These are phyloP conservation scores for Lepus townsendii DNA, from an alignment of 2,797 vertebrate species.

Conservation along the genomic window DNA sequence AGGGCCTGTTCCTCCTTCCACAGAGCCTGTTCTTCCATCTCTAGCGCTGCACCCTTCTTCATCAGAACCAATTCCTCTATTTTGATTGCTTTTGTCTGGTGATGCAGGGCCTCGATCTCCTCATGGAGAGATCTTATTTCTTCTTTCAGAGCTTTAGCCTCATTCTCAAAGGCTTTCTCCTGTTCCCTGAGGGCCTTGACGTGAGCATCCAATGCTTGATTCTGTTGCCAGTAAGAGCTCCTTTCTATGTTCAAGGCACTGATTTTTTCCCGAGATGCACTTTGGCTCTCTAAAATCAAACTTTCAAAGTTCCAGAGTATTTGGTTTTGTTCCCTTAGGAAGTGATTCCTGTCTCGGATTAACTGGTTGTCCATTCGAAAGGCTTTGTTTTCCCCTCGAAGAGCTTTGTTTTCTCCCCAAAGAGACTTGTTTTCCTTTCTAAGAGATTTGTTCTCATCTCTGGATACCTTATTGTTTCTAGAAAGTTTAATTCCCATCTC, in stretches of 20 bases:
- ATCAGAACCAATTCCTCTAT: constrained; percentile 51
- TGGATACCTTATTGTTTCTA: constrained; percentile 26
- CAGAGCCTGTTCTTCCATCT: constrained; percentile 35
- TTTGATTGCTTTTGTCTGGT: constrained; percentile 44
- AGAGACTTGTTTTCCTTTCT: constrained; percentile 69
- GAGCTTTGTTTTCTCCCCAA: constrained; percentile 66
- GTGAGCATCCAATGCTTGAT: constrained; percentile 69
- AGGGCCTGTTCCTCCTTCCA: constrained; percentile 66
- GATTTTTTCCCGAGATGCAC: constrained; percentile 4
- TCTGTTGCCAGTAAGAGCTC: constrained; percentile 64
- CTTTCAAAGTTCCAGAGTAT: constrained; percentile 43
- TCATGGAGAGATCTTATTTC: constrained; percentile 65
- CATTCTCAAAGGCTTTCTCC: constrained; percentile 70
- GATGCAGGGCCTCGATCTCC: constrained; percentile 72
- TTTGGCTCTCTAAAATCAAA: constrained; percentile 20
- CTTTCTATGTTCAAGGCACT: constrained; percentile 54
- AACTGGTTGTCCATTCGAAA: constrained; percentile 61
- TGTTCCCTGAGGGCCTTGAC: constrained; percentile 59
- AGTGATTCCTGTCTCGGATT: constrained; percentile 43
- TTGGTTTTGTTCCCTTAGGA: constrained; percentile 47
- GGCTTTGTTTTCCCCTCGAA: constrained; percentile 42
- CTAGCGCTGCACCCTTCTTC: neutral
- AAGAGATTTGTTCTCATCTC: constrained; percentile 56
- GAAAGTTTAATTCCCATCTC: neutral
- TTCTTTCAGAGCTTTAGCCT: constrained; percentile 70